Evolutionary conservation across 2,113 vertebrate genomes (phyloP).

Genomic region (Ivindomyrus marchei): DNA sequence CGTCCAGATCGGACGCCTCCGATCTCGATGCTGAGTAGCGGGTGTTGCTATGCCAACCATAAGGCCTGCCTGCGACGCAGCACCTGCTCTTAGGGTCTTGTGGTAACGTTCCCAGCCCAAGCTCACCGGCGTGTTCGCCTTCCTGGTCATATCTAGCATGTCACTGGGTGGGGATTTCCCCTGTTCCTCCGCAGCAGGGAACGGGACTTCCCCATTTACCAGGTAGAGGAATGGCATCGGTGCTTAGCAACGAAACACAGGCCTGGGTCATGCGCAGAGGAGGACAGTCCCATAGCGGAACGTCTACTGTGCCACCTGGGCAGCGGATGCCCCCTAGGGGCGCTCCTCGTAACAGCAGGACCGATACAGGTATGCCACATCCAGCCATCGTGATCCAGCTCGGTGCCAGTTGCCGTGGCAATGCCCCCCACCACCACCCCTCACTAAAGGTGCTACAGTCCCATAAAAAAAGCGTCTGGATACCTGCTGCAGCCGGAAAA

Average conservation of each 20-base stretch:
- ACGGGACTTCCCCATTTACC: neutral
- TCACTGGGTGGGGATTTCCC: neutral
- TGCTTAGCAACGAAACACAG: neutral
- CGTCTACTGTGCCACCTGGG: neutral
- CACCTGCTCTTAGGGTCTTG: neutral
- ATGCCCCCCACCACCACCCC: neutral
- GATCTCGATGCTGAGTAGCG: neutral
- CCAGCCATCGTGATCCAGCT: neutral
- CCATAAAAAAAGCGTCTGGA: neutral
- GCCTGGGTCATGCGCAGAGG: neutral
- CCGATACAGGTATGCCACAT: neutral
- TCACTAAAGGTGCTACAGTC: neutral
- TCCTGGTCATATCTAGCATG: neutral
- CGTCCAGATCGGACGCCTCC: neutral
- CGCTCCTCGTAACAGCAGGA: neutral
- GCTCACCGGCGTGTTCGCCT: neutral
- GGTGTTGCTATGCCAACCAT: slow-evolving; percentile 6
- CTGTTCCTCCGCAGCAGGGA: neutral
- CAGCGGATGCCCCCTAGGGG: neutral
- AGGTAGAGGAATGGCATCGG: neutral
- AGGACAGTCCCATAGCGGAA: neutral
- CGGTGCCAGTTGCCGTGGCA: neutral
- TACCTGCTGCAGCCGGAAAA: neutral
- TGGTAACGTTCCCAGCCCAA: neutral
- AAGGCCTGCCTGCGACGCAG: neutral